phyloP scores from a whole-genome alignment of 2,113 vertebrate species.

The Hemichromis elongatus region DNA sequence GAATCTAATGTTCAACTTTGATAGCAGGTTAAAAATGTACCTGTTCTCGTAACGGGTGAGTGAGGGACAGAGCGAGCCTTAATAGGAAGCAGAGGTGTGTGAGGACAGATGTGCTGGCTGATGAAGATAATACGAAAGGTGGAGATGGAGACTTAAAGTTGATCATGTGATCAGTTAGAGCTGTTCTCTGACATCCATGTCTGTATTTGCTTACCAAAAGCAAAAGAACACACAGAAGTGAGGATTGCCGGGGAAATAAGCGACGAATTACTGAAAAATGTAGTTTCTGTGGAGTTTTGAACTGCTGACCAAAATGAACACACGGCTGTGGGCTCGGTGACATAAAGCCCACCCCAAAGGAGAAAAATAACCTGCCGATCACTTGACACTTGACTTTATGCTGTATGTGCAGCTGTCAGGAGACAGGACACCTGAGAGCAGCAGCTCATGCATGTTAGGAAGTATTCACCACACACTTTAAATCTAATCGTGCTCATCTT shows the following conservation, averaged over 20 bases:
- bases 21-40: background rate
- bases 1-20: background rate
- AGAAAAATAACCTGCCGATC: background rate
- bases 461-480: background rate
- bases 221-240: background rate
- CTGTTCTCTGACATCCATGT: background rate
- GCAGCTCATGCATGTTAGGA: fast-evolving
- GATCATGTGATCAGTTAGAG: too few species aligned
- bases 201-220: background rate
- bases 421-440: background rate
- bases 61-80: background rate
- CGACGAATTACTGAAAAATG: background rate
- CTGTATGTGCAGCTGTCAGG: background rate
- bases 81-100: background rate
- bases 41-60: background rate
- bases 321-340: background rate
- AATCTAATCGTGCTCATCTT: background rate
- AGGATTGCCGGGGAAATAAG: background rate
- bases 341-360: background rate
- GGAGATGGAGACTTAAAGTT: background rate
- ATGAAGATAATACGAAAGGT: background rate
- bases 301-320: background rate
- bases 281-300: background rate
- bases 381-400: background rate
- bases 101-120: background rate